Evolutionary conservation across 2,113 vertebrate species (phyloP), one percentile per base, ranked within the genome.

Genomic region (Isurus oxyrinchus): DNA sequence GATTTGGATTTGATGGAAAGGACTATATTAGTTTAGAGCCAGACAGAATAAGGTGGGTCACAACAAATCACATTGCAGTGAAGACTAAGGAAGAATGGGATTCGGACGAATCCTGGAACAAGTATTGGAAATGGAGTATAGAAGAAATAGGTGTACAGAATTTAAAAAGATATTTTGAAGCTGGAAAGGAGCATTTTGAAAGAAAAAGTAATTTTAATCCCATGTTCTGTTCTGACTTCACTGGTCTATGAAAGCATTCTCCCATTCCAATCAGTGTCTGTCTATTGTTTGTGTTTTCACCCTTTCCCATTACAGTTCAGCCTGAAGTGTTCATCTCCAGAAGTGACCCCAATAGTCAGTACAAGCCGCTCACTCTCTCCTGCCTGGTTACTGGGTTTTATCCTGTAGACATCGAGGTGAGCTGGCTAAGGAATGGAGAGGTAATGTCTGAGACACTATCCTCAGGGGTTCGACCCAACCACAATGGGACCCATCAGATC

Each of bases 341-440:
- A 35, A 90, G 87, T 27, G 87, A 90, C 0, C 19, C 14, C 79
- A 44, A 21, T 81, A 14, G 1, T 81, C 55, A 57, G 87, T 3
- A 57, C 49, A 57, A 57, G 23, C 3, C 25, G 8, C 53, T 53
- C 87, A 81, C 27, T 35, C 87, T 90, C 87, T 90, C 87, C 53
- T 90, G 87, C 55, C 87, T 90, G 49, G 87, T 90, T 31, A 90
- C 53, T 90, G 87, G 87, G 5, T 90, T 90, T 57, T 90, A 90
- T 11, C 87, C 87, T 2, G 25, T 27, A 35, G 25, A 53, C 25
- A 59, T 90, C 53, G 53, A 57, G 53, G 87, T 90, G 87, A 90
- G 1, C 87, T 90, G 87, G 87, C 49, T 57, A 57, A 90, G 87
- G 87, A 35, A 57, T 49, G 44, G 44, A 27, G 55, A 90, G 23